Evolutionary conservation across 2,113 vertebrate species (phyloP).

Genomic region (Hiodon alosoides): DNA sequence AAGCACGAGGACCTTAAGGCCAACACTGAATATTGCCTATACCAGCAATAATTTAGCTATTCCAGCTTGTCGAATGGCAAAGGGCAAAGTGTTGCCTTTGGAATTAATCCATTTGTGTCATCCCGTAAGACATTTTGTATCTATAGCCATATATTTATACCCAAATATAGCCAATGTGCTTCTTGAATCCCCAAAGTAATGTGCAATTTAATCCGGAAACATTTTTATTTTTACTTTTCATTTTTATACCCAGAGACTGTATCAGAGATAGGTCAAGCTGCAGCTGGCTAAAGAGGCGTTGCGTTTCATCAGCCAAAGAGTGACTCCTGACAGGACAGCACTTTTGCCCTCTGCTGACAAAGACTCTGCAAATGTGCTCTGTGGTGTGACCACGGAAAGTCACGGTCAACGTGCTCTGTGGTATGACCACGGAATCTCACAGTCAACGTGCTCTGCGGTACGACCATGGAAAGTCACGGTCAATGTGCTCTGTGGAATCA

Average conservation of each 20-base stretch:
- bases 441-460: neutral
- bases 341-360: slow-evolving; percentile 1
- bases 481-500: too few species aligned
- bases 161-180: neutral
- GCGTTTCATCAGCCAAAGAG: neutral
- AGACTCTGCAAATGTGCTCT: neutral
- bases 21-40: neutral
- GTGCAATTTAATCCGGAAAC: slow-evolving; percentile 2
- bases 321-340: neutral
- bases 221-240: slow-evolving; percentile 11
- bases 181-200: neutral
- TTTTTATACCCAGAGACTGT: slow-evolving; percentile 11
- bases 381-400: neutral
- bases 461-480: neutral
- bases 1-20: neutral
- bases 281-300: neutral
- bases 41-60: neutral
- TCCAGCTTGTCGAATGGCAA: neutral
- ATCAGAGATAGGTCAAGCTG: neutral
- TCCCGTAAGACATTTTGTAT: neutral
- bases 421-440: too few species aligned
- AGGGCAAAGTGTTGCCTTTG: neutral
- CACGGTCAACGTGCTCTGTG: too few species aligned
- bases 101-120: neutral
- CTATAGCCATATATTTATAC: neutral